Evolutionary conservation across 1,140 invertebrate genomes (phyloP), one percentile per base, ranked within the genome.

Genomic region (Caenorhabditis brenneri): DNA sequence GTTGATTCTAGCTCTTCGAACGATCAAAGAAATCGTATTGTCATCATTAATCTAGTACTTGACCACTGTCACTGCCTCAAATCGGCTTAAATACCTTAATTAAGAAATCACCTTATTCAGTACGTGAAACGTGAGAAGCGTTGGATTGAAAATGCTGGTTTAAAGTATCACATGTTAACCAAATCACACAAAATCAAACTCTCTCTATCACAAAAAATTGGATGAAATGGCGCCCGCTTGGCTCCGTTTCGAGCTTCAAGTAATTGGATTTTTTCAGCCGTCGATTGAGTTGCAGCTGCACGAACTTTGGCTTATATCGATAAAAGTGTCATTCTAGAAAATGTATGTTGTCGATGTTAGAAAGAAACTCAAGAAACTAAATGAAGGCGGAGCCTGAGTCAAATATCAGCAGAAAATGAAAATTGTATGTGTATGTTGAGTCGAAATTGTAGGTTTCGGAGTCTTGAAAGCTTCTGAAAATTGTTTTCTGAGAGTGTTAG

Each of bases 241-340:
- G 33, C 65, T 74, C 65, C 65, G 31, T 24, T 24, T 42, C 12
- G n/a, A 27, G 53, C 53, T 55, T 19, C 16, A n/a, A 74, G 65
- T 74, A 74, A 74, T 74, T 74, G 65, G 22, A 74, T 74, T 74
- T 74, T n/a, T 74, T 74, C 65, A 74, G 65, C 36, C 36, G 33
- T 22, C 12, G 42, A 12, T 42, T 74, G 22, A 36, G 46, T 74
- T 74, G 36, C 65, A 74, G 65, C 65, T 74, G 65, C 65, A 74
- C 65, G 65, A 74, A 74, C 65, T 74, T 42, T 74, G 65, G 36
- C 36, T 74, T 74, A 74, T 24, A 42, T 27, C 10, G 36, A 29
- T 42, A 42, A n/a, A n/a, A n/a, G n/a, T n/a, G n/a, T n/a, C n/a
- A n/a, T n/a, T 29, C 65, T 42, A 24, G 33, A 74, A 74, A n/a